Evolutionary conservation across 2,888 invertebrate genomes (phyloP), one percentile per base, ranked within the genome.

Genomic region (Brachypalpus laphriformis): DNA sequence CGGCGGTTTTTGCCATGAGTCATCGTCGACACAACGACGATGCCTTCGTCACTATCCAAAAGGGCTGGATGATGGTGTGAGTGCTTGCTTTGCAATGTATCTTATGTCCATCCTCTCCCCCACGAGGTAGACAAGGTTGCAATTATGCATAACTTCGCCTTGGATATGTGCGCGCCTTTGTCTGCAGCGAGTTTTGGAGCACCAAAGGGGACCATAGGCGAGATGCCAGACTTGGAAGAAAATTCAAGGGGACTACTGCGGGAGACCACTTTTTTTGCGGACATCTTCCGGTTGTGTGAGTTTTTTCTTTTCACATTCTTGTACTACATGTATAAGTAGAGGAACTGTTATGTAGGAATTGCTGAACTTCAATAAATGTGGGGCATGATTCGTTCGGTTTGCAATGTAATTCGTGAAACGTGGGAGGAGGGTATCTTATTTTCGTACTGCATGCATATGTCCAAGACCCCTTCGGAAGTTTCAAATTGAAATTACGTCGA

Each of bases 131-230:
- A 59, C 71, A 82, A 77, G 72, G 66, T 66, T 77, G 71, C 77
- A 71, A 82, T 71, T 82, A 71, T 82, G 82, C 77, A 82, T 82
- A 77, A 66, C 61, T 77, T 68, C 25, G 59, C 37, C 40, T 70
- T 74, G 65, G 54, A 37, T 51, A 11, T 45, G 37, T 37, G 65
- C 40, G 28, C 54, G 76, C 47, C 61, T 56, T 81, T 74, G 63
- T 75, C 34, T 71, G 45, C 25, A 68, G 34, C 42, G 11, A 59
- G 45, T 77, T 59, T 66, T 71, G 56, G 70, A 63, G 70, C 37
- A 47, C 16, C 37, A 18, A 28, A 42, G 20, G 16, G 28, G 4
- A 28, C 40, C 25, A 56, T 28, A 11, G 20, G 47, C 47, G 45
- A 37, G 66, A 66, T 65, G 42, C 47, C 47, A 49, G 6, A 66